Evolutionary conservation across 2,113 vertebrate genomes (phyloP), one percentile per base, ranked within the genome.

Genomic region (Psilopsiagon aymara): DNA sequence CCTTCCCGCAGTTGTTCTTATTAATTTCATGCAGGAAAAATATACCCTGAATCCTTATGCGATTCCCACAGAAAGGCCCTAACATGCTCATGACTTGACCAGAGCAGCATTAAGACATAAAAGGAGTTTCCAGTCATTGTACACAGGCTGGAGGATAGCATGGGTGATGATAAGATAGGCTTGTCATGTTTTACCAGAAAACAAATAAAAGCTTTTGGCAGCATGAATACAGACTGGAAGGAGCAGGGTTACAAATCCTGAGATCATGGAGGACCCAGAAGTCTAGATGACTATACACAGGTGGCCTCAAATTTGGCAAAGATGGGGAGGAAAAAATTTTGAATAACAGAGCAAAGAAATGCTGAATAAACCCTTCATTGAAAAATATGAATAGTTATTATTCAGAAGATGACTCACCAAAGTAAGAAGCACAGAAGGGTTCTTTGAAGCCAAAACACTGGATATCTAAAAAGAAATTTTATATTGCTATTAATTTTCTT

Each of bases 341-440:
- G 46, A 80, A 52, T 16, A 63, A 20, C 41, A 59, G 11, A 10
- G 9, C 62, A 67, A 77, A 74, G 67, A 51, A 79, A 90, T 7
- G 43, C 20, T 49, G 24, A 80, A 76, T 52, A 23, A 88, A 49
- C 2, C 63, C 18, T 25, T 68, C 37, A 10, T 1, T 67, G 46
- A 92, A 75, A 44, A 52, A 75, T 81, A 86, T 2, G 5, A 43
- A 15, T 21, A 62, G n/a, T 39, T 14, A 9, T 19, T 63, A 51
- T 88, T 51, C 11, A 41, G 60, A 86, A 80, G 17, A 37, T 18
- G 33, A 98, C 98, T 96, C 98, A 99, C 99, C 98, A 99, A 95
- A 52, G 99, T 99, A 10, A 99, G 98, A 23, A 99, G 98, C 37
- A 98, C 95, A 13, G 98, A 96, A 53, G 98, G 98, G 16, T 74